These are phyloP conservation scores for Taphrorychus bicolor DNA, from an alignment of 2,888 invertebrate species.

Conservation along the genomic window DNA sequence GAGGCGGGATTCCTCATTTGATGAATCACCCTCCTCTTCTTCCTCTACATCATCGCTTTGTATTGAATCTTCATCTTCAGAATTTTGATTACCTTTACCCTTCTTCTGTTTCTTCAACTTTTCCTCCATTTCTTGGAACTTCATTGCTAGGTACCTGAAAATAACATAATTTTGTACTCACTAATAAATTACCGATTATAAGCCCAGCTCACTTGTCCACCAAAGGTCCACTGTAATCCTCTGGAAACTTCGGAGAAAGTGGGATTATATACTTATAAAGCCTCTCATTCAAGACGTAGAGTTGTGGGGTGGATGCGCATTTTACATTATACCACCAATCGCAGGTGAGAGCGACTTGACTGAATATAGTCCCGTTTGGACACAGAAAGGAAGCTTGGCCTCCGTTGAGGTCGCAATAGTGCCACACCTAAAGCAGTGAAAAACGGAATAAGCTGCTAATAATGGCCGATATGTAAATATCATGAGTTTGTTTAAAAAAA, in stretches of 20 bases:
- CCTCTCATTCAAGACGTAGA: constrained; percentile 87
- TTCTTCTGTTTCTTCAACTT: constrained; percentile 76
- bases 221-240: constrained; percentile 87
- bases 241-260: constrained; percentile 86
- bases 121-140: constrained; percentile 88
- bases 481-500: no score
- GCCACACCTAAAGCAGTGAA: constrained; percentile 82
- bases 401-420: constrained; percentile 89
- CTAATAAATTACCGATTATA: background rate
- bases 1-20: constrained; percentile 15
- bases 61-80: constrained; percentile 49
- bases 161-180: background rate
- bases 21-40: constrained; percentile 27
- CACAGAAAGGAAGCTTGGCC: constrained; percentile 90
- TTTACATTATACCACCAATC: constrained; percentile 95
- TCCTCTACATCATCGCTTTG: constrained; percentile 41
- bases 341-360: constrained; percentile 86
- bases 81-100: constrained; percentile 57
- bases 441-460: background rate
- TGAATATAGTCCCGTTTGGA: constrained; percentile 85
- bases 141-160: constrained; percentile 76
- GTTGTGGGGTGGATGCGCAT: constrained; percentile 81
- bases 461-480: no score
- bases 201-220: constrained; percentile 77
- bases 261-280: constrained; percentile 89